Evolutionary conservation across 2,797 vertebrate species (phyloP).

Genomic region (Falco novaeseelandiae): DNA sequence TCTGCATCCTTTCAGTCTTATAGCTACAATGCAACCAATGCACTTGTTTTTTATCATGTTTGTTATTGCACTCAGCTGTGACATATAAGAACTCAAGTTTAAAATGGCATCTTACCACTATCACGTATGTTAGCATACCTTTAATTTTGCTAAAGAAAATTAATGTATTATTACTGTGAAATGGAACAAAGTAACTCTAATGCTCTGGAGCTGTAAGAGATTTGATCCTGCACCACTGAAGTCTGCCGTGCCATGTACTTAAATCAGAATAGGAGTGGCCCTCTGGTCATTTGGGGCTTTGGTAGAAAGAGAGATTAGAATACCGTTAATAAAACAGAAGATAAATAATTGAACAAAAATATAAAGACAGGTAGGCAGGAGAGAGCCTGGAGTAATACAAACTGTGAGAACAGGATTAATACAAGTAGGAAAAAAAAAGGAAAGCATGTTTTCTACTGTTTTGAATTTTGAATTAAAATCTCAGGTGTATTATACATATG

Average conservation of each 20-base stretch:
- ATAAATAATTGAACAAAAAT: not conserved
- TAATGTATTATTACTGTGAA: not conserved
- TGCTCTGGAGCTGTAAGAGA: not conserved
- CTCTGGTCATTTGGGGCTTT: not conserved
- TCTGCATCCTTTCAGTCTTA: not conserved
- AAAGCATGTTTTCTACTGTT: not conserved
- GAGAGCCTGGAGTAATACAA: not conserved
- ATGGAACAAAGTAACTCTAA: not conserved
- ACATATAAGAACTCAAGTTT: not conserved
- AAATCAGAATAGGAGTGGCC: not conserved
- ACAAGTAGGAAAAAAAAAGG: not conserved
- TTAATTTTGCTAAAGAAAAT: not conserved
- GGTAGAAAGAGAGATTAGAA: not conserved
- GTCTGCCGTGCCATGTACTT: not conserved
- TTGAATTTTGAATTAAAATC: not conserved
- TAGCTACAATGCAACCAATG: not conserved
- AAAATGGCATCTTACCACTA: not conserved
- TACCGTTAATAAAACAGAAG: constrained; percentile 32
- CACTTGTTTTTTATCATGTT: not conserved
- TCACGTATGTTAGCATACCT: not conserved
- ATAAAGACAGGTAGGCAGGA: not conserved
- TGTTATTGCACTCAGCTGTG: not conserved
- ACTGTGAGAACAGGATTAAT: not conserved
- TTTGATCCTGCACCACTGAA: not conserved
- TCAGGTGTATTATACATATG: not conserved